Conservation (phyloP, 2,113 vertebrate species). For the Dasyprocta punctata region DNA sequence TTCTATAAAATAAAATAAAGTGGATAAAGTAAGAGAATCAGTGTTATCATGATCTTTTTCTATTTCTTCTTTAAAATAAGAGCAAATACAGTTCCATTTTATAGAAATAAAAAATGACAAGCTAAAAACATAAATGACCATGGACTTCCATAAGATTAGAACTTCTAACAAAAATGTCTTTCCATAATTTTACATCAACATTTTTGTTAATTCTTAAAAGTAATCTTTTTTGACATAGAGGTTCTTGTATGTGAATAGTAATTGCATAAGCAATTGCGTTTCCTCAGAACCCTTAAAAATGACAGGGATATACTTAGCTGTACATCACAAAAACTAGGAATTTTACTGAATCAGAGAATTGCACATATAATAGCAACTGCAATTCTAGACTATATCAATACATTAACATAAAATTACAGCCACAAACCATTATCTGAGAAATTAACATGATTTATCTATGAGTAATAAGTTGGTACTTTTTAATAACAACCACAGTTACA, state of each 20-base stretch:
- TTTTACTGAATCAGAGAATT: background rate
- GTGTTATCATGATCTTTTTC: background rate
- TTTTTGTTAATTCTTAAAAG: background rate
- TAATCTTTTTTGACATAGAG: background rate
- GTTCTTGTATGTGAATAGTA: background rate
- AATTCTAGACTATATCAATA: background rate
- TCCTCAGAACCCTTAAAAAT: background rate
- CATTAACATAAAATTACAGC: background rate
- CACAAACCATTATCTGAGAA: background rate
- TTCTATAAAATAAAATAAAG: slow-evolving; percentile 12
- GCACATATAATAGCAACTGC: background rate
- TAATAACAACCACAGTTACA: background rate
- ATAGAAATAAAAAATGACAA: slow-evolving; percentile 9
- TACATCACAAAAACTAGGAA: background rate
- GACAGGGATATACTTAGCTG: background rate
- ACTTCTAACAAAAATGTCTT: background rate
- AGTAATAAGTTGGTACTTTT: background rate
- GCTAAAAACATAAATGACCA: background rate
- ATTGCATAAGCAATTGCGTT: background rate
- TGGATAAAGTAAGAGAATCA: background rate
- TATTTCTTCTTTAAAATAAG: background rate
- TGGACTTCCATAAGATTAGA: background rate
- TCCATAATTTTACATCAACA: slow-evolving; percentile 42
- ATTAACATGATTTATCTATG: background rate
- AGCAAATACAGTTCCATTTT: background rate